Base-by-base conservation (phyloP, 92 coral and sea anemone species). In the Porites divaricata region DNA sequence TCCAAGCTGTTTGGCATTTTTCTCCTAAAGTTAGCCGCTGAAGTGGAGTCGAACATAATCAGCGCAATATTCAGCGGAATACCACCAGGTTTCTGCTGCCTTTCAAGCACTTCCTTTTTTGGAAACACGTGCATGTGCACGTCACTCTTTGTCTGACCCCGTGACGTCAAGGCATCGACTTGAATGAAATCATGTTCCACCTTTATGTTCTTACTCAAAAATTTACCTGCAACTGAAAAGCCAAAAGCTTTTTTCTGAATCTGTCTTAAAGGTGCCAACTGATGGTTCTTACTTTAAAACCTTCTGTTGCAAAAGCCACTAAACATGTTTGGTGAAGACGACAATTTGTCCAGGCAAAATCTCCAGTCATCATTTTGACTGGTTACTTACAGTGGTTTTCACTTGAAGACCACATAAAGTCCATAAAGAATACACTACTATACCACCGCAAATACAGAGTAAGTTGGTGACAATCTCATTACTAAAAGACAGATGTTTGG, bases 31-130 rank as follows among this genome's bases (percentile, higher is more conserved):
- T 93, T 92, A 7, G 97, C 97, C 14, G 95, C 89, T 25, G 97
- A 93, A 2, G 95, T 91, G 9, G 97, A 93, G 82, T 93, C 97
- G 63, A 91, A 93, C 97, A 93, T 91, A 63, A 93, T 79, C 75
- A 93, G 74, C 41, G 87, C 84, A 52, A 93, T 80, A 70, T 86
- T 91, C 35, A 88, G 67, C 50, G 97, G 97, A 23, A 93, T 80
- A 11, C 92, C 91, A 19, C 90, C 72, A 22, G 83, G 87, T 17
- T 81, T 74, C 45, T 63, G 72, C 14, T 35, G 73, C 81, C 97
- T 83, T 28, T 67, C 53, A n/a, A 81, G 78, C 25, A 88, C 97
- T 22, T 91, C 91, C 57, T 77, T 77, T 78, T 91, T 91, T 20
- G 93, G 93, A 54, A 88, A 87, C 1, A 88, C 85, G 48, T 83